These are phyloP conservation scores for Nipponia nippon DNA, from an alignment of 2,113 vertebrate genomes.

Conservation along the genomic window DNA sequence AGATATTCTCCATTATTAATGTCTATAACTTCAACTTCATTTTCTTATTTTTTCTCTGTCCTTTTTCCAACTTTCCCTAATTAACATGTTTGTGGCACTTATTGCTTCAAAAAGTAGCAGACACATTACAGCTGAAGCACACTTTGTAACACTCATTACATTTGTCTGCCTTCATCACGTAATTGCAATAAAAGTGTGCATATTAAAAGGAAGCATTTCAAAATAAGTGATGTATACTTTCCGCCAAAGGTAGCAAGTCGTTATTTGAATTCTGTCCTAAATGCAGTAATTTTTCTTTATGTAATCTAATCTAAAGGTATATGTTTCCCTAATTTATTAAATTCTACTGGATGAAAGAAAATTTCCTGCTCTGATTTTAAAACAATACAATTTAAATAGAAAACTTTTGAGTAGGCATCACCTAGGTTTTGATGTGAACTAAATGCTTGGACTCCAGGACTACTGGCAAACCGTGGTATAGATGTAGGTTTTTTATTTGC, in stretches of 20 bases:
- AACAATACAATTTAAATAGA: background rate
- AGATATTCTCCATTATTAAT: background rate
- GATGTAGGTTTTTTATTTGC: background rate
- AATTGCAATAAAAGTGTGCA: background rate
- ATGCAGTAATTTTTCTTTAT: background rate
- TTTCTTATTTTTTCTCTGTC: background rate
- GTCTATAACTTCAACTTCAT: background rate
- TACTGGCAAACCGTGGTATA: background rate
- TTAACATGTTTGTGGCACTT: background rate
- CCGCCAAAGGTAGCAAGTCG: background rate
- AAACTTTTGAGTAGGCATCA: background rate
- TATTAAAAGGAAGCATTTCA: background rate
- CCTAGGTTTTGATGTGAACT: background rate
- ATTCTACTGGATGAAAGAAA: background rate
- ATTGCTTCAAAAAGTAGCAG: background rate
- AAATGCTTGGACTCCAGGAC: background rate
- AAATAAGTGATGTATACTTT: background rate
- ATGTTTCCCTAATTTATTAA: background rate
- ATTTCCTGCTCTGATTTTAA: background rate
- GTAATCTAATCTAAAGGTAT: background rate
- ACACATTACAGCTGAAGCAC: background rate
- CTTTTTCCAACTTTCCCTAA: background rate
- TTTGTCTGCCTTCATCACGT: background rate
- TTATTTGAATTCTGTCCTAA: background rate
- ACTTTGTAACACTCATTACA: background rate